Conservation (phyloP, 2,888 invertebrate species). For the Thysanoteuthis rhombus region DNA sequence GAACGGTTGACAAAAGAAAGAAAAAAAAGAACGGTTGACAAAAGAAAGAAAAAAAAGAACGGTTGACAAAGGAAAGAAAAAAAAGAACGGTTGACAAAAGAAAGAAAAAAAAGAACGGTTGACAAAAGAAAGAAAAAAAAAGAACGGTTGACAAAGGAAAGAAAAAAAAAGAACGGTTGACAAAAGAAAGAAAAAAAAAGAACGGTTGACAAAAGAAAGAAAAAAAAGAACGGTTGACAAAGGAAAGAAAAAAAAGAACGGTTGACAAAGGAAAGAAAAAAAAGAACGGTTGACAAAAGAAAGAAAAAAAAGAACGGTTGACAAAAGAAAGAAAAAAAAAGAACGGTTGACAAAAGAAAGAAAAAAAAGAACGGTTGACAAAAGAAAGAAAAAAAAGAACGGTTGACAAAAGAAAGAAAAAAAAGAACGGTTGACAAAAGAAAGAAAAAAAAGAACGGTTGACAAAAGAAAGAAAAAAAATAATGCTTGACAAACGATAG, state of each 20-base stretch:
- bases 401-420: too few species aligned
- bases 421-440: too few species aligned
- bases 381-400: neutral
- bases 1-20: neutral
- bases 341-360: too few species aligned
- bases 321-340: too few species aligned
- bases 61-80: neutral
- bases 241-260: neutral
- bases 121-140: neutral
- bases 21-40: neutral
- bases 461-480: too few species aligned
- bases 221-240: neutral
- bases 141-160: too few species aligned
- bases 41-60: neutral
- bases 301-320: too few species aligned
- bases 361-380: neutral
- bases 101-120: too few species aligned
- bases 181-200: neutral
- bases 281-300: too few species aligned
- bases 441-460: too few species aligned
- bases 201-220: neutral
- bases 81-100: neutral
- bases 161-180: rapidly evolving
- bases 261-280: rapidly evolving
- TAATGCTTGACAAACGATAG: too few species aligned